Conservation (phyloP, 2,113 vertebrate genomes). For the Puma concolor region DNA sequence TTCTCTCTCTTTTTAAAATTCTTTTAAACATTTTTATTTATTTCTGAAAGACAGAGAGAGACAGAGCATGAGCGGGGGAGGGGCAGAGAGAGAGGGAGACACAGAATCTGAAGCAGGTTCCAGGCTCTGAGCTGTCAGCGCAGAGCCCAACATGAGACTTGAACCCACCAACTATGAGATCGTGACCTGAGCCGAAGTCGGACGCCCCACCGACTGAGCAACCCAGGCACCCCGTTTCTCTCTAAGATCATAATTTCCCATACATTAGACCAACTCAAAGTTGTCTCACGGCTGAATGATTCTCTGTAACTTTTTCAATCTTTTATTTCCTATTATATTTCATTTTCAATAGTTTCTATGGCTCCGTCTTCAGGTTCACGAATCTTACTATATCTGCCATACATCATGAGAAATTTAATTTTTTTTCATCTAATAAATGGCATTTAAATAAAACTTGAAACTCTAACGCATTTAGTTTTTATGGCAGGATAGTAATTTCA, state of each 20-base stretch:
- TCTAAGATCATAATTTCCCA: neutral
- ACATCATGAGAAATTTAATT: neutral
- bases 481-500: neutral
- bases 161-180: too few relatives aligned
- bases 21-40: too few relatives aligned
- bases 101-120: too few relatives aligned
- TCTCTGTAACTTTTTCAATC: neutral
- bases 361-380: neutral
- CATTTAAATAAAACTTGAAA: constrained; percentile 16
- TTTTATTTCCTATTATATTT: neutral
- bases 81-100: too few relatives aligned
- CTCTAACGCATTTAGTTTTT: neutral
- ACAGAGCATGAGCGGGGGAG: too few relatives aligned
- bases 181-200: too few relatives aligned
- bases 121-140: too few relatives aligned
- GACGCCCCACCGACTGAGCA: too few relatives aligned
- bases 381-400: neutral
- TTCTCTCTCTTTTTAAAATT: neutral
- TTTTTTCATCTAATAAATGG: constrained; percentile 38
- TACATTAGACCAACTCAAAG: neutral
- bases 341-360: neutral
- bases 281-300: neutral
- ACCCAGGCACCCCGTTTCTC: too few relatives aligned
- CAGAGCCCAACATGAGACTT: too few relatives aligned
- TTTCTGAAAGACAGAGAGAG: too few relatives aligned